Conservation (phyloP, 2,797 vertebrate species). For the Aldrovandia affinis region DNA sequence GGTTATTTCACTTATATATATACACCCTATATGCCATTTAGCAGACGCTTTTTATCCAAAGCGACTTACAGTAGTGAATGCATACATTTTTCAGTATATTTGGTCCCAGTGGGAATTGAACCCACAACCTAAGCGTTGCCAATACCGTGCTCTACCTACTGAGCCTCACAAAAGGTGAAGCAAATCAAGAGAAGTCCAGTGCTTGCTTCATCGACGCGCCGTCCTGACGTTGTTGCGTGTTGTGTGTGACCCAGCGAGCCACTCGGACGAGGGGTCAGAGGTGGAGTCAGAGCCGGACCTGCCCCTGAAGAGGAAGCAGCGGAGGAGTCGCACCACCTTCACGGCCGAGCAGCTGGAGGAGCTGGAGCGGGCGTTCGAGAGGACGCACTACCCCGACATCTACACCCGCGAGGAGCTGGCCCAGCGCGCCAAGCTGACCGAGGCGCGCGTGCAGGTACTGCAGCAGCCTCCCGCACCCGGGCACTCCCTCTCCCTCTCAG, state of each 20-base stretch:
- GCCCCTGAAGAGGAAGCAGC: constrained; percentile 92
- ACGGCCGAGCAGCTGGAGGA: constrained; percentile 94
- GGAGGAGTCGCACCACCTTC: constrained; percentile 94
- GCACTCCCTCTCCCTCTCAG: too few species aligned
- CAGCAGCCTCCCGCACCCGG: background rate
- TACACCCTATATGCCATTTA: too few species aligned
- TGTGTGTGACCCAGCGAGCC: constrained; percentile 75
- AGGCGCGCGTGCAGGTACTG: constrained; percentile 92
- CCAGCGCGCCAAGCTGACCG: constrained; percentile 91
- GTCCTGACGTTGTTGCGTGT: background rate
- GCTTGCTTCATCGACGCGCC: too few species aligned
- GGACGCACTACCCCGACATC: constrained; percentile 96
- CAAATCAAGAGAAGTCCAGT: too few species aligned
- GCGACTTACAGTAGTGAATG: too few species aligned
- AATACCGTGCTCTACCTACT: too few species aligned
- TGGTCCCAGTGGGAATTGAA: too few species aligned
- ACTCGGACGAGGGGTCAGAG: constrained; percentile 93
- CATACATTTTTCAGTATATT: too few species aligned
- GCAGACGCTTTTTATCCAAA: too few species aligned
- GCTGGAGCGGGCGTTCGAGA: constrained; percentile 93
- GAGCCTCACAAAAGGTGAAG: too few species aligned
- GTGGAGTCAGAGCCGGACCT: constrained; percentile 94
- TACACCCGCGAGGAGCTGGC: constrained; percentile 95
- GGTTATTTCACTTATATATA: too few species aligned
- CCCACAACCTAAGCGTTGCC: too few species aligned